A percentile compares a stretch with the other conserved stretches of the same genome.
Conservation (phyloP, 2,113 vertebrate genomes). For the Pholis gunnellus region DNA sequence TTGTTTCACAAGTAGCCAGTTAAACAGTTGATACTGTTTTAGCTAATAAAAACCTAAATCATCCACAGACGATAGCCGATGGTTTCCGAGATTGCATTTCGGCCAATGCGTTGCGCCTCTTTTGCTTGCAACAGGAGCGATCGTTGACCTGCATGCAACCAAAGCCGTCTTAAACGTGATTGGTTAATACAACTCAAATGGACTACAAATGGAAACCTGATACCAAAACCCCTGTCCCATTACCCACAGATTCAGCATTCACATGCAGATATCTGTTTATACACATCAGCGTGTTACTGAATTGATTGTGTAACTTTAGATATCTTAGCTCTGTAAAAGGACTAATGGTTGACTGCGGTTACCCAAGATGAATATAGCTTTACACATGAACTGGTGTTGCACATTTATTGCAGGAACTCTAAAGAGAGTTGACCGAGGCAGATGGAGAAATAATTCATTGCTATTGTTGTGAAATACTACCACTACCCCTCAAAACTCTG, state of each 20-base stretch:
- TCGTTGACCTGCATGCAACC: neutral
- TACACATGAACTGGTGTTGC: neutral
- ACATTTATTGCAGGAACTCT: neutral
- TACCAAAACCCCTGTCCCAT: no score
- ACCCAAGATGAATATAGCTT: neutral
- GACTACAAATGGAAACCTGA: neutral
- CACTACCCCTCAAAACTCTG: neutral
- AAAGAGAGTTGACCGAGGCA: conserved; percentile 1
- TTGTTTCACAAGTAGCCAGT: neutral
- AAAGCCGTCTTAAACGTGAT: neutral
- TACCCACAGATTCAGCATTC: neutral
- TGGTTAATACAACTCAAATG: no score
- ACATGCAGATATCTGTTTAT: neutral
- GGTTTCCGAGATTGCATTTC: no score
- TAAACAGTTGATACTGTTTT: neutral
- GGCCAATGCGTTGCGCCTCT: neutral
- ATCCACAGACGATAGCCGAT: neutral
- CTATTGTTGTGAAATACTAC: neutral
- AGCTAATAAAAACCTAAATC: neutral
- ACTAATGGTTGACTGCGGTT: neutral
- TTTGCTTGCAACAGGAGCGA: no score
- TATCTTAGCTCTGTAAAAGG: neutral
- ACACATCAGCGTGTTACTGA: neutral
- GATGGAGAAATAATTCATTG: neutral
- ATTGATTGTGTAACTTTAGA: neutral